phyloP scores from a whole-genome alignment of 2,888 invertebrate genomes.

The Andrena marginata region DNA sequence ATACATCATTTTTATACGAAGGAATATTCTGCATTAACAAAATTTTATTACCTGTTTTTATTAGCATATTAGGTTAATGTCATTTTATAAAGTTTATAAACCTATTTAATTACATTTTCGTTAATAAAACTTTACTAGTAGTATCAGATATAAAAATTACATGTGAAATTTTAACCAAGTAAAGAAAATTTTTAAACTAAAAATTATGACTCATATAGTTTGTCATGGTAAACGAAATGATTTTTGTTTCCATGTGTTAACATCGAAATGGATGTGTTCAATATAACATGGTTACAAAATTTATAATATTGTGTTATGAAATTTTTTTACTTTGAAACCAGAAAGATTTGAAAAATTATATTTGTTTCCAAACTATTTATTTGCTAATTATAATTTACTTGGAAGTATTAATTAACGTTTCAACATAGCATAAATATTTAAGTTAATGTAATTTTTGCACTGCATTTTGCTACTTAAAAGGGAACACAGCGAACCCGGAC shows the following conservation, averaged over 20 bases:
- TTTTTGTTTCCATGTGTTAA: neutral
- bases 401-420: conserved; percentile 16
- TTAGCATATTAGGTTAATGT: neutral
- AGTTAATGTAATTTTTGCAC: no score
- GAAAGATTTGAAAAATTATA: neutral
- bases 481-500: no score
- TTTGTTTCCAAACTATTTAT: neutral
- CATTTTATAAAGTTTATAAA: neutral
- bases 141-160: neutral
- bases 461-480: no score
- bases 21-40: conserved; percentile 1
- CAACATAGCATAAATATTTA: neutral
- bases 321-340: neutral
- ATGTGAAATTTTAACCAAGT: neutral
- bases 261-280: neutral
- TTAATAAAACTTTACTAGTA: conserved; percentile 18
- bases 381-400: conserved; percentile 2
- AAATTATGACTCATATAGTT: neutral
- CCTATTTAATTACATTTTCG: neutral
- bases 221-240: neutral
- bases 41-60: conserved; percentile 8
- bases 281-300: neutral
- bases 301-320: neutral
- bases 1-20: conserved; percentile 4
- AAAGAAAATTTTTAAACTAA: neutral